Conservation (phyloP, 1,140 invertebrate genomes). For the Cotesia chilonis region DNA sequence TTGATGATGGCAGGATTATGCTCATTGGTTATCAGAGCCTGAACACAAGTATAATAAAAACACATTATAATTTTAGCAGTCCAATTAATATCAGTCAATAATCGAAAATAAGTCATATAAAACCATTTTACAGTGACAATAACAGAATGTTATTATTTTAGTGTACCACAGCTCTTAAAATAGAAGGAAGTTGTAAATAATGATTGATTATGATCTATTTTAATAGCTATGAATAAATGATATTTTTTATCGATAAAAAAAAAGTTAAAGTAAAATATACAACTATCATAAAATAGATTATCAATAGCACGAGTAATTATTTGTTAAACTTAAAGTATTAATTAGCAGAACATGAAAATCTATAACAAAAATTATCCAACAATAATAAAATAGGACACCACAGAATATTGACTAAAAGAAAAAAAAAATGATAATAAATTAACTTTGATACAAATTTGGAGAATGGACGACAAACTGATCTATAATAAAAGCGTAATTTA, state of each 20-base stretch:
- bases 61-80: neutral
- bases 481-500: too few species aligned
- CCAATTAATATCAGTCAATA: neutral
- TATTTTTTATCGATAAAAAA: too few species aligned
- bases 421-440: too few species aligned
- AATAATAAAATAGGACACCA: constrained; percentile 8
- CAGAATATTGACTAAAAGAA: neutral
- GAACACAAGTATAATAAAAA: constrained; percentile 49
- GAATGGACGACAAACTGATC: too few species aligned
- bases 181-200: too few species aligned
- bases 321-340: too few species aligned
- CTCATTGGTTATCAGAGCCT: constrained; percentile 76
- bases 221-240: too few species aligned
- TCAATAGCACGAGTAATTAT: neutral
- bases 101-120: constrained; percentile 16
- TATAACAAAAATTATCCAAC: neutral
- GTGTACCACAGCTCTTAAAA: too few species aligned
- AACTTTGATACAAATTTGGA: too few species aligned
- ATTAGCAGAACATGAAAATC: neutral
- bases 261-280: too few species aligned
- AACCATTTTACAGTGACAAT: neutral
- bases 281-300: too few species aligned
- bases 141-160: constrained; percentile 4
- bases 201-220: too few species aligned
- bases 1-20: constrained; percentile 62